Evolutionary conservation across 2,888 invertebrate species (phyloP), one percentile per base, ranked within the genome.

Genomic region (Ischnura elegans): DNA sequence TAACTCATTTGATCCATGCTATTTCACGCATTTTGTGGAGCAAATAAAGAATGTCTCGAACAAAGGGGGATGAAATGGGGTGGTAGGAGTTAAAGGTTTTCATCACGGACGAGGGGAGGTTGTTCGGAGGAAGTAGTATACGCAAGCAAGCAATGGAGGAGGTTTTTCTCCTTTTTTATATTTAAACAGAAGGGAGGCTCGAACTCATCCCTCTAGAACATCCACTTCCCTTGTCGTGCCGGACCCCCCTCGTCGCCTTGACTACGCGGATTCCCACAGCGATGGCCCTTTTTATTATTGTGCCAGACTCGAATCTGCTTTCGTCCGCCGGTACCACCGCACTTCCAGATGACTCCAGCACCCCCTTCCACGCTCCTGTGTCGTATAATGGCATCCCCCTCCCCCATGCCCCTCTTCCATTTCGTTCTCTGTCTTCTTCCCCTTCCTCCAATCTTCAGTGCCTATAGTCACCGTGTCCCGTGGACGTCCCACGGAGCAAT

Each of bases 1-100:
- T n/a, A n/a, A 90, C 55, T 90, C 90, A 61, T 61, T 90, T n/a
- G 61, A 76, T 76, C 76, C 61, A 90, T 43, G 61, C 90, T 90
- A 90, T 90, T 90, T 90, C 90, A 90, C 90, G 90, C 90, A 90
- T 90, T 90, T 8, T 90, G 90, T 90, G 90, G 90, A 90, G 90
- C 90, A 90, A 90, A 90, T 90, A 90, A 61, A 90, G 90, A 90
- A 61, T 43, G 55, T 42, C 36, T 61, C 42, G 90, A 90, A 90
- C 90, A 90, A 90, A 90, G 25, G 86, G 46, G 46, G 36, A 61
- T 61, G 61, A 61, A 61, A 61, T 61, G 61, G 61, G 61, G 19
- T 61, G 61, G 61, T n/a, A 61, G 61, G 61, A 25, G 25, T n/a
- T n/a, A n/a, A 25, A 61, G 61, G 25, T 61, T 61, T 21, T 21